phyloP scores from a whole-genome alignment of 2,888 invertebrate species.

The Perithous albicinctus region DNA sequence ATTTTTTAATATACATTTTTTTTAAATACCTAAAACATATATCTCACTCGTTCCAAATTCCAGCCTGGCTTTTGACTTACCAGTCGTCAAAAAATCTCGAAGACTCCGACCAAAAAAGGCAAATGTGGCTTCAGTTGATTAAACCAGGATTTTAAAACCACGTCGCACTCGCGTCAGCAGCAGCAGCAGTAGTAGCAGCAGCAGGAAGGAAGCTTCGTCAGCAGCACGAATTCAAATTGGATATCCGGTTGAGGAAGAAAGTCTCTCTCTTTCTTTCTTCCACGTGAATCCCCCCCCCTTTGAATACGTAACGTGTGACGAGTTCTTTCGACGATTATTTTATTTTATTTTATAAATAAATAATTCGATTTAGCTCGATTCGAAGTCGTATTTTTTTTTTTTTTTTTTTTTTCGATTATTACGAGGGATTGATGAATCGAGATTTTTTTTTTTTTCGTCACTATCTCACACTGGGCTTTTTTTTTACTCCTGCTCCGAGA shows the following conservation, averaged over 20 bases:
- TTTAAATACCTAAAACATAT: not conserved
- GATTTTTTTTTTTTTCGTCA: constrained; percentile 55
- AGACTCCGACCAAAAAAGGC: constrained; percentile 39
- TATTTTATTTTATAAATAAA: constrained; percentile 27
- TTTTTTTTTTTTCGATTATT: constrained; percentile 21
- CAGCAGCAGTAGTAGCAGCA: constrained; percentile 27
- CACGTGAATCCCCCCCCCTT: constrained; percentile 56
- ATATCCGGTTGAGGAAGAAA: constrained; percentile 57
- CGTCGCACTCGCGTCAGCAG: constrained; percentile 55
- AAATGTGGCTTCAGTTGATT: constrained; percentile 50
- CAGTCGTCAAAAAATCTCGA: constrained; percentile 60
- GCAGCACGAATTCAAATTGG: constrained; percentile 32
- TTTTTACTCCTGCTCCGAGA: constrained; percentile 60
- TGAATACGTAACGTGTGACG: constrained; percentile 26
- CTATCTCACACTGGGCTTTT: constrained; percentile 58
- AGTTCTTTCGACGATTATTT: constrained; percentile 65
- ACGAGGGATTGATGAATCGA: constrained; percentile 50
- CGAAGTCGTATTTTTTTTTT: constrained; percentile 40
- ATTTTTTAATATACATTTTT: not conserved
- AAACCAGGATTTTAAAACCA: constrained; percentile 11
- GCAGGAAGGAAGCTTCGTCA: too few relatives aligned
- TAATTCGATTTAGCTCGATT: constrained; percentile 27
- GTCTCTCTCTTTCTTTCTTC: constrained; percentile 64
- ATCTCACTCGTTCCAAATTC: constrained; percentile 40
- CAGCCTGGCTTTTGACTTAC: constrained; percentile 56